Evolutionary conservation across 2,888 invertebrate species (phyloP).

Genomic region (Sphaerophoria taeniata): DNA sequence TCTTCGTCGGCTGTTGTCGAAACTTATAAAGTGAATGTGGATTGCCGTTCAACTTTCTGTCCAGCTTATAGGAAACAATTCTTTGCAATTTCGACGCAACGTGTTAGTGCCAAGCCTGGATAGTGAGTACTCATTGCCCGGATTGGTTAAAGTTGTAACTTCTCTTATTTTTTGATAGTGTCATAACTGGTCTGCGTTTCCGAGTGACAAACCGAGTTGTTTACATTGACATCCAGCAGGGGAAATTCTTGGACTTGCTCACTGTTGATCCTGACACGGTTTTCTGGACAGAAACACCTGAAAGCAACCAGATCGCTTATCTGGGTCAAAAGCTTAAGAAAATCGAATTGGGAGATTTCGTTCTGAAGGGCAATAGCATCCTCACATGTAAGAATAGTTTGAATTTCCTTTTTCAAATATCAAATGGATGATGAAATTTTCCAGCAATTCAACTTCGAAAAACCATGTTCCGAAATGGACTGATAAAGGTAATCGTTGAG

Average conservation of each 20-base stretch:
- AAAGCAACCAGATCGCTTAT: not conserved
- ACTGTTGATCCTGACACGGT: constrained; percentile 3
- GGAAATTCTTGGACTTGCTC: not conserved
- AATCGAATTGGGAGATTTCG: constrained; percentile 18
- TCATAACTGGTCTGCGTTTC: constrained; percentile 19
- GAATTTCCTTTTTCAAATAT: not conserved
- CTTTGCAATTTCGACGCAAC: constrained; percentile 9
- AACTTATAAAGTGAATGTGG: not conserved
- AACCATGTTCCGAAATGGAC: not conserved
- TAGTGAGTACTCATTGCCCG: not conserved
- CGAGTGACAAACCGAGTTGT: not conserved
- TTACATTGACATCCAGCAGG: constrained; percentile 30
- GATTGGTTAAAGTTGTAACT: not conserved
- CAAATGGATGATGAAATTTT: not conserved
- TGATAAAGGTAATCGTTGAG: not conserved
- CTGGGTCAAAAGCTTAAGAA: not conserved
- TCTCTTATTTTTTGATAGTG: not conserved
- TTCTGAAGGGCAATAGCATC: not conserved
- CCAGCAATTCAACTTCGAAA: not conserved
- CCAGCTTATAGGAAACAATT: not conserved
- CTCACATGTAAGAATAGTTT: constrained; percentile 9
- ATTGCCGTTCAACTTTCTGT: not conserved
- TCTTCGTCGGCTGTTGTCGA: not conserved
- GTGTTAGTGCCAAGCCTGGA: not conserved
- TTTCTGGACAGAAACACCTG: constrained; percentile 1